phyloP scores from a whole-genome alignment of 1,140 invertebrate species.

The Octopus bimaculoides region DNA sequence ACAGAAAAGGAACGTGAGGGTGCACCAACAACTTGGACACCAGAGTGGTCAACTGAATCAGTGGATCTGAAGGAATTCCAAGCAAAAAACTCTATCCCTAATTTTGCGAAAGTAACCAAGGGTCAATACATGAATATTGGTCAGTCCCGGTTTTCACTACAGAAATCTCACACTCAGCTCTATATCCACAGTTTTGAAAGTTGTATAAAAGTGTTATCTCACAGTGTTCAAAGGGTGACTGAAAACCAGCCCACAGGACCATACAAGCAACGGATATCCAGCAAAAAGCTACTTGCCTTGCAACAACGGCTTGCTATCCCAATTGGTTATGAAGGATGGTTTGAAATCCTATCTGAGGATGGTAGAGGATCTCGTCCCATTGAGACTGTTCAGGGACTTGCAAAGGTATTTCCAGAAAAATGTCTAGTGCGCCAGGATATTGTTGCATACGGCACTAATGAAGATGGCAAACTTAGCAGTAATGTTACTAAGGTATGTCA shows the following conservation, averaged over 20 bases:
- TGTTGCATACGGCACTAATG: slow-evolving; percentile 67
- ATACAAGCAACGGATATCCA: slow-evolving; percentile 64
- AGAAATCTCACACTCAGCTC: slow-evolving; percentile 68
- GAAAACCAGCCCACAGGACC: slow-evolving; percentile 39
- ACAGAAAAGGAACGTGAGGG: slow-evolving; percentile 28
- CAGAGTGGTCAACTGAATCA: slow-evolving; percentile 77
- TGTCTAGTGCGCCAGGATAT: slow-evolving; percentile 83
- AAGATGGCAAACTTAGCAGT: slow-evolving; percentile 62
- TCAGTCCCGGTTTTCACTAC: slow-evolving; percentile 71
- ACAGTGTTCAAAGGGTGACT: slow-evolving; percentile 89
- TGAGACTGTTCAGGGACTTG: slow-evolving; percentile 79
- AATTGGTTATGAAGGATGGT: slow-evolving; percentile 85
- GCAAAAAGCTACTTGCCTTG: slow-evolving; percentile 59
- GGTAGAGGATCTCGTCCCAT: slow-evolving; percentile 84
- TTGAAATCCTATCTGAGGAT: slow-evolving; percentile 90
- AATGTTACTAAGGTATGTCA: slow-evolving; percentile 62
- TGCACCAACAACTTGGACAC: slow-evolving; percentile 28
- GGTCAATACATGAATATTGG: slow-evolving; percentile 87
- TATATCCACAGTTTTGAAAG: slow-evolving; percentile 79
- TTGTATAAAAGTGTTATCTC: slow-evolving; percentile 77
- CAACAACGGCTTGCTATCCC: slow-evolving; percentile 69
- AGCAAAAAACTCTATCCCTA: slow-evolving; percentile 75
- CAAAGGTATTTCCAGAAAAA: slow-evolving; percentile 73
- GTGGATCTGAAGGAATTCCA: slow-evolving; percentile 78
- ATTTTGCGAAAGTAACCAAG: slow-evolving; percentile 85